Evolutionary conservation across 1,140 invertebrate species (phyloP).

Genomic region (Heliconius congener): DNA sequence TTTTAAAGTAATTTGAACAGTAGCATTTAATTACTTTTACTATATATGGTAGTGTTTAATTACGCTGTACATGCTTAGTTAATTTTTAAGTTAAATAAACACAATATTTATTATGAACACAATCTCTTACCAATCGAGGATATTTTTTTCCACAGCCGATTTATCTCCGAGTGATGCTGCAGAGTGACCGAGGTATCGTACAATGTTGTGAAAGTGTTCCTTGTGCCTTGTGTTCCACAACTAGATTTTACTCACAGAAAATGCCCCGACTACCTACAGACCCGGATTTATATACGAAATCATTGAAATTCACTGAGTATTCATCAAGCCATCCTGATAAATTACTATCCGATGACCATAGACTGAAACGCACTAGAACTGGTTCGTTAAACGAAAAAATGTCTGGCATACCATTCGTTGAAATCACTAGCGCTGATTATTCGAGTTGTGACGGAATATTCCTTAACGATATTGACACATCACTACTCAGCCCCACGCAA

Average conservation of each 20-base stretch:
- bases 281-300: conserved; percentile 69
- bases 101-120: conserved; percentile 1
- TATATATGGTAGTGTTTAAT: conserved; percentile 7
- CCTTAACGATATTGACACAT: conserved; percentile 81
- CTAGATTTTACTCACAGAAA: conserved; percentile 59
- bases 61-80: conserved; percentile 16
- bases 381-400: conserved; percentile 67
- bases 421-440: conserved; percentile 81
- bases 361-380: conserved; percentile 60
- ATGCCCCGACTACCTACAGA: conserved; percentile 64
- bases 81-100: neutral
- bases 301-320: conserved; percentile 39
- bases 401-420: conserved; percentile 73
- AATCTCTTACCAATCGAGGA: conserved; percentile 24
- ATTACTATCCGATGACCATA: conserved; percentile 57
- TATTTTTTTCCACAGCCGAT: conserved; percentile 86
- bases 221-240: conserved; percentile 50
- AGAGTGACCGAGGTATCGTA: conserved; percentile 89
- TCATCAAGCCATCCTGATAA: conserved; percentile 49
- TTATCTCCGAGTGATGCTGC: conserved; percentile 87
- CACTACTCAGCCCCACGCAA: conserved; percentile 69
- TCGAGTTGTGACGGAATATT: conserved; percentile 74
- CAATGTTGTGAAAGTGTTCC: conserved; percentile 83
- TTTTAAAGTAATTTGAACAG: conserved; percentile 13
- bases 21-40: conserved; percentile 14